A percentile compares a stretch with the other conserved stretches of the same genome.
These are phyloP conservation scores for Mallateleia sp. DNA, from an alignment of 2,888 invertebrate genomes.

Conservation along the genomic window DNA sequence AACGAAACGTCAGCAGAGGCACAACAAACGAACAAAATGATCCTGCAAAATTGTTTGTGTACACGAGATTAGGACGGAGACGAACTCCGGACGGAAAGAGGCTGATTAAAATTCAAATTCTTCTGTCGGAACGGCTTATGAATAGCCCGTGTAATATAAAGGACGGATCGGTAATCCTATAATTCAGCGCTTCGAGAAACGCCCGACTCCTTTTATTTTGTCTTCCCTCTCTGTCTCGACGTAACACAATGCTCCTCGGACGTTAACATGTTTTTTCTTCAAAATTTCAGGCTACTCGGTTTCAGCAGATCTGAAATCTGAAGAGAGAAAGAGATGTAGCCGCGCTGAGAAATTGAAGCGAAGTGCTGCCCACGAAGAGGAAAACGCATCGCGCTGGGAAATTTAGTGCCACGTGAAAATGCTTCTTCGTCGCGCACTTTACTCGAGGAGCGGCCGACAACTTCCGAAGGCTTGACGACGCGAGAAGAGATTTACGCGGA, in stretches of 20 bases:
- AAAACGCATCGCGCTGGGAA: neutral
- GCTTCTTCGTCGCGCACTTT: conserved; percentile 20
- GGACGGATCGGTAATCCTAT: conserved; percentile 59
- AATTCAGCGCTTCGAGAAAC: conserved; percentile 60
- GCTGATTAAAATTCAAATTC: conserved; percentile 66
- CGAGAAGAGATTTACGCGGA: conserved; percentile 4
- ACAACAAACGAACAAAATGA: conserved; percentile 29
- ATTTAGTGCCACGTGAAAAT: conserved; percentile 18
- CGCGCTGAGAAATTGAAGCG: conserved; percentile 5
- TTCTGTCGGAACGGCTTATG: conserved; percentile 55
- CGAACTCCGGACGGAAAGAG: neutral
- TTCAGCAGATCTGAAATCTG: conserved; percentile 26
- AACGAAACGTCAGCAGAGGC: conserved; percentile 10
- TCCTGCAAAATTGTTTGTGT: conserved; percentile 53
- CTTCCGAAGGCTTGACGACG: conserved; percentile 12
- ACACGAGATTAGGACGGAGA: conserved; percentile 20
- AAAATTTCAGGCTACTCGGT: conserved; percentile 34
- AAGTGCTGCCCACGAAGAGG: conserved; percentile 2
- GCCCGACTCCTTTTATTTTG: conserved; percentile 48
- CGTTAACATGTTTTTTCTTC: conserved; percentile 59
- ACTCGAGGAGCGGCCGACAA: neutral
- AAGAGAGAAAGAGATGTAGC: conserved; percentile 1
- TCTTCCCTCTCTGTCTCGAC: conserved; percentile 2
- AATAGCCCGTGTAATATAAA: conserved; percentile 58
- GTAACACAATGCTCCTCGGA: conserved; percentile 44